Evolutionary conservation across 2,113 vertebrate species (phyloP).

Genomic region (Gnathonemus echidnorhynchus): DNA sequence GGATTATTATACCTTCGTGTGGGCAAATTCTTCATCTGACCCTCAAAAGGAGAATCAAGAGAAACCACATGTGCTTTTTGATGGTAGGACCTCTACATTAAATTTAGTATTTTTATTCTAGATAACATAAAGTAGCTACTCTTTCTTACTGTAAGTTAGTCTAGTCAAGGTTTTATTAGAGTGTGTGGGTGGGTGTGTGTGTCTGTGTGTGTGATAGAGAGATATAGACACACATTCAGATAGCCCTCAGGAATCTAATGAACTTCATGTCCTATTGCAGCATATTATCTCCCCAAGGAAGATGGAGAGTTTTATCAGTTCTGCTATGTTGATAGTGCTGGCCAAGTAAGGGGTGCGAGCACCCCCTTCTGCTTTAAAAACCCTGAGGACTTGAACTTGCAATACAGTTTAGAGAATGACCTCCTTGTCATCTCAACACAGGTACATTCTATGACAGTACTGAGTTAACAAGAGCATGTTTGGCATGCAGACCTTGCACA

Average conservation of each 20-base stretch:
- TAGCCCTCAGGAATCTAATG: background rate
- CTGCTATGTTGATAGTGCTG: conserved; percentile 58
- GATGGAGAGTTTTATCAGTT: conserved; percentile 68
- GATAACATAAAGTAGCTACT: background rate
- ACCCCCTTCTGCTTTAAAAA: conserved; percentile 60
- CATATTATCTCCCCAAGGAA: conserved; percentile 63
- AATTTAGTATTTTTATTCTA: background rate
- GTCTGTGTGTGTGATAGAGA: background rate
- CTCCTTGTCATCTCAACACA: conserved; percentile 63
- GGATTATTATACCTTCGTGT: conserved; percentile 63
- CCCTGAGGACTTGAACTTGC: conserved; percentile 30
- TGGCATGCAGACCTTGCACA: background rate
- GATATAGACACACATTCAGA: background rate
- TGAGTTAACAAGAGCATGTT: background rate
- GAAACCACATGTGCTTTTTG: conserved; percentile 44
- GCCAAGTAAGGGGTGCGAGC: conserved; percentile 62
- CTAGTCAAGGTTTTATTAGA: background rate
- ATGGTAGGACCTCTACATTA: conserved; percentile 37
- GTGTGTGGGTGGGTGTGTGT: background rate
- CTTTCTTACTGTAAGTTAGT: background rate
- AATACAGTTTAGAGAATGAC: conserved; percentile 45
- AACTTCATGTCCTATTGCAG: conserved; percentile 34
- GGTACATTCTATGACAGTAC: conserved; percentile 37
- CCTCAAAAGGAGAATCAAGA: conserved; percentile 17
- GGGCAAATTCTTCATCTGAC: conserved; percentile 44